Conservation (phyloP, 2,888 invertebrate species). For the Catocala sponsa region DNA sequence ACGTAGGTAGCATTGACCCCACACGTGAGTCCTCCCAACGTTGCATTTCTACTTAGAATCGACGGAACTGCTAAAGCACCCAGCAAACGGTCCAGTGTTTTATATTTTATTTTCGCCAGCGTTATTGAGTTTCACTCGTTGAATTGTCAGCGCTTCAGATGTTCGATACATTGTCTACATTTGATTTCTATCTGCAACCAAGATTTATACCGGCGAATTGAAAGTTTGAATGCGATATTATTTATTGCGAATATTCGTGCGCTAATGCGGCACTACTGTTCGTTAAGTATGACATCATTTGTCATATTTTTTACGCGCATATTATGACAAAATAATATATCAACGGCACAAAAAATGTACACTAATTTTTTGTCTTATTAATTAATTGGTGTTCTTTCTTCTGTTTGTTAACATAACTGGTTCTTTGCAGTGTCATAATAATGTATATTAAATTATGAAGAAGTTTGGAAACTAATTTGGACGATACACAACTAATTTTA, state of each 20-base stretch:
- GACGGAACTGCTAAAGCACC: constrained; percentile 51
- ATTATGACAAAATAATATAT: constrained; percentile 13
- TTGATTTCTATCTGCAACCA: constrained; percentile 55
- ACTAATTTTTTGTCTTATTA: constrained; percentile 7
- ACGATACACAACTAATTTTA: constrained; percentile 38
- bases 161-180: constrained; percentile 60
- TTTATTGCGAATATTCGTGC: constrained; percentile 45
- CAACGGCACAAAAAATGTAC: constrained; percentile 19
- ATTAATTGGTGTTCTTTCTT: not conserved
- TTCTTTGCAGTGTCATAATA: constrained; percentile 4
- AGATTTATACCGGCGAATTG: constrained; percentile 57
- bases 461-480: constrained; percentile 37
- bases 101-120: constrained; percentile 53
- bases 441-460: not conserved
- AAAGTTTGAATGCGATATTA: constrained; percentile 49
- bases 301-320: constrained; percentile 23
- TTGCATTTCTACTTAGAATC: constrained; percentile 60
- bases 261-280: constrained; percentile 21
- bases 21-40: constrained; percentile 54
- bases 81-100: constrained; percentile 51
- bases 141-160: constrained; percentile 59
- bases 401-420: not conserved
- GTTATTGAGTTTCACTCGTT: constrained; percentile 62
- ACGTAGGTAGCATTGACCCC: constrained; percentile 63
- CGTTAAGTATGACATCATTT: constrained; percentile 27